Evolutionary conservation across 92 coral and sea anemone genomes (phyloP), one percentile per base, ranked within the genome.

Genomic region (Paragorgia papillata): DNA sequence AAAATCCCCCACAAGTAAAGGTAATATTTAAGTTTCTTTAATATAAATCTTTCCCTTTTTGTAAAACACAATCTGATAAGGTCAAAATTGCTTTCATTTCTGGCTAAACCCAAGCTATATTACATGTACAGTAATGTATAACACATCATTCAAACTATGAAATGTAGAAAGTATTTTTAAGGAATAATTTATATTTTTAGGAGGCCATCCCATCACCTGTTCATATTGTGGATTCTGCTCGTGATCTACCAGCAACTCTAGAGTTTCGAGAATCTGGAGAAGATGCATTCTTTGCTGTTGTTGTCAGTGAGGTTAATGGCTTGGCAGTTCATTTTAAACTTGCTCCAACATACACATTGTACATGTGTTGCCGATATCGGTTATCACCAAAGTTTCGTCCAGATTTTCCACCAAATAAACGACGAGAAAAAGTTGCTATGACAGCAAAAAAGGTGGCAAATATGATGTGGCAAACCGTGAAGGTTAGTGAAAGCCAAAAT

Each of bases 331-430:
- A 95, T 37, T 95, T 95, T 77, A 95, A 95, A 79, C 88, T 95
- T 43, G 97, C 99, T 0, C 99, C 99, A 26, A 95, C 99, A 8
- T 95, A 91, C 78, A 95, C 97, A 10, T 82, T 95, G 60, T 95
- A 95, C 83, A 95, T 95, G 99, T 95, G 99, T 64, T 91, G 97
- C 27, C 95, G 99, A n/a, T 95, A 91, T 54, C 95, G 99, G n/a
- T 85, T 88, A 59, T 95, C 99, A 22, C 94, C 92, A 3, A 90
- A 90, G 58, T 95, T 91, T 75, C 75, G 90, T 61, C 86, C 92
- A 22, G 99, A 91, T 19, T 69, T 95, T 61, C 68, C 87, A 17
- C 88, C 85, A 34, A 88, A 84, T 18, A 92, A 95, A 82, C 85
- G 91, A 54, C 85, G 87, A 21, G 99, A 95, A 12, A 68, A 97